These are phyloP conservation scores for Diorhabda sublineata DNA, from an alignment of 1,140 invertebrate genomes.

Conservation along the genomic window DNA sequence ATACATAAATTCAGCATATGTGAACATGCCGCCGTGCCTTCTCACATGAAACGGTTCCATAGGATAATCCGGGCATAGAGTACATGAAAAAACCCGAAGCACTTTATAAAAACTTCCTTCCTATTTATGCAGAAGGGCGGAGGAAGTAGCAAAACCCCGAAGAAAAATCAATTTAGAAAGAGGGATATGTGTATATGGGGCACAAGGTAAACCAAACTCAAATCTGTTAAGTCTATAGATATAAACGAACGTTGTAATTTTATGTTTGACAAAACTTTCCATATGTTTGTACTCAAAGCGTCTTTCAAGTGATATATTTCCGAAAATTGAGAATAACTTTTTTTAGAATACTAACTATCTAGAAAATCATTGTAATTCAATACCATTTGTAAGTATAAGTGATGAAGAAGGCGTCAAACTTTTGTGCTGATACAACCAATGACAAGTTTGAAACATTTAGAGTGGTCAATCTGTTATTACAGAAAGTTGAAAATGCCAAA, in stretches of 20 bases:
- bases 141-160: neutral
- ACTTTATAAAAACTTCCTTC: conserved; percentile 2
- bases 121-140: neutral
- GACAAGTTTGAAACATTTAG: no score
- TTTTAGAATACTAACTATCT: no score
- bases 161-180: neutral
- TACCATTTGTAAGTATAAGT: no score
- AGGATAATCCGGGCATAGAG: neutral
- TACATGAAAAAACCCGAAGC: neutral
- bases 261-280: neutral
- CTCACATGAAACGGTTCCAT: neutral
- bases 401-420: no score
- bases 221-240: conserved; percentile 1
- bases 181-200: neutral
- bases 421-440: no score
- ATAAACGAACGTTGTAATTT: neutral
- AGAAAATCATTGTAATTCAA: no score
- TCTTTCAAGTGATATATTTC: no score
- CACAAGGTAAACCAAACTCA: neutral
- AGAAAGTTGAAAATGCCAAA: no score
- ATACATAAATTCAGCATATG: conserved; percentile 13
- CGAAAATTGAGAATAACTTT: no score
- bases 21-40: neutral
- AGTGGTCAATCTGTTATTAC: no score
- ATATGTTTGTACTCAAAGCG: neutral